A percentile compares a stretch with the other conserved stretches of the same genome.
These are phyloP conservation scores for Piscicola geometra DNA, from an alignment of 2,888 invertebrate species.

Conservation along the genomic window DNA sequence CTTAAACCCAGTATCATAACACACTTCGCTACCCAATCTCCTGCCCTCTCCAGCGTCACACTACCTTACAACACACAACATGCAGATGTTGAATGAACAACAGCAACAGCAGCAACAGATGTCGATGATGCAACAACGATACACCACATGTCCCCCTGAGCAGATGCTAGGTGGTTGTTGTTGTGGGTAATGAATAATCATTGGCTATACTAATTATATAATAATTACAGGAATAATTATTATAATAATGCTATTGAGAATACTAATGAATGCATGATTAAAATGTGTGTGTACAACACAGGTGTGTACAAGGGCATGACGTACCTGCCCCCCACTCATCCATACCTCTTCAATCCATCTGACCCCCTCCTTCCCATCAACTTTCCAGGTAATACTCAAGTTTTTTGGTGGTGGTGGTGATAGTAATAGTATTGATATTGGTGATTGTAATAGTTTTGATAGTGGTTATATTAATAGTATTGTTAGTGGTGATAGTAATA, in stretches of 20 bases:
- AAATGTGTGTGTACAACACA: not conserved
- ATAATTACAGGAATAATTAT: too few species aligned
- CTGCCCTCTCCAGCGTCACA: too few species aligned
- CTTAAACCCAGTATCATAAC: too few species aligned
- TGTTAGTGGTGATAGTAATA: too few species aligned
- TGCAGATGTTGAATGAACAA: slow-evolving; percentile 28
- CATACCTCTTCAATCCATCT: slow-evolving; percentile 1
- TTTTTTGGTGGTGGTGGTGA: too few species aligned
- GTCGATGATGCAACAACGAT: slow-evolving; percentile 32
- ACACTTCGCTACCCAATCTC: too few species aligned
- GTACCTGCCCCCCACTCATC: slow-evolving; percentile 1
- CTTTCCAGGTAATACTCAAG: not conserved
- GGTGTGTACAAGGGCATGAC: slow-evolving; percentile 14
- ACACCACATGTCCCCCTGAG: slow-evolving; percentile 28
- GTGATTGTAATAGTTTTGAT: too few species aligned
- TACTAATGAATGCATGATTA: not conserved
- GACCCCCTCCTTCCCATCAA: not conserved
- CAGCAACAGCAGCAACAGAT: slow-evolving; percentile 32
- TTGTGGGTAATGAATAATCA: not conserved
- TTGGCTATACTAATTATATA: not conserved
- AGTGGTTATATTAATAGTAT: too few species aligned
- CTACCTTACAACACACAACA: not conserved
- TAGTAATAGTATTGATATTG: too few species aligned
- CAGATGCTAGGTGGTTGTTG: slow-evolving; percentile 34
- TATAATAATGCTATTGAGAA: not conserved